phyloP scores from a whole-genome alignment of 2,113 vertebrate genomes.

The Excalfactoria chinensis region DNA sequence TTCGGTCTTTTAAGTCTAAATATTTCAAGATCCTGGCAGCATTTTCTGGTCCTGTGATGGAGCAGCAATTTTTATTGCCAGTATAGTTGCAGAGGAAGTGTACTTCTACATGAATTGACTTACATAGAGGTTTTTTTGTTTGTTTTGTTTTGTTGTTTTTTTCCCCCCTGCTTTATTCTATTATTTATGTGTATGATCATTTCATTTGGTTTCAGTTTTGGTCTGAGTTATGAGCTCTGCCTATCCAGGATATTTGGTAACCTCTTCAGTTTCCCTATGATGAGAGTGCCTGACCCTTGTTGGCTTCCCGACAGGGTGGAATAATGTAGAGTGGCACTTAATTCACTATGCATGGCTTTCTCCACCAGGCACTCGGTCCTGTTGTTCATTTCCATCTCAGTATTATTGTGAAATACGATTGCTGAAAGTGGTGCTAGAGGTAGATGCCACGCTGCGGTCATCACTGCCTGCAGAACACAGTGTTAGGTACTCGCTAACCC shows the following conservation, averaged over 20 bases:
- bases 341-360: neutral
- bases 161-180: neutral
- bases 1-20: neutral
- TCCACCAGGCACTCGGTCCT: neutral
- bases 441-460: neutral
- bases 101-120: neutral
- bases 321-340: neutral
- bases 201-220: slow-evolving; percentile 3
- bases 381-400: neutral
- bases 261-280: neutral
- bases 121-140: no score
- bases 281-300: neutral
- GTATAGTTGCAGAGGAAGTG: neutral
- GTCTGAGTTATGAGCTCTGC: neutral
- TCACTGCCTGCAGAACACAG: neutral
- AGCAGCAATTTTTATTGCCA: slow-evolving; percentile 18
- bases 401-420: neutral
- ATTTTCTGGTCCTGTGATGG: neutral
- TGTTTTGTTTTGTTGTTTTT: no score
- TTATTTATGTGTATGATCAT: neutral
- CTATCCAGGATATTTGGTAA: neutral
- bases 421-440: neutral
- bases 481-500: neutral
- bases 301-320: neutral
- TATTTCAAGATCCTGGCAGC: neutral